A percentile compares a stretch with the other conserved stretches of the same genome.
These are phyloP conservation scores for Acestrorhynchus altus DNA, from an alignment of 2,797 vertebrate species.

Conservation along the genomic window DNA sequence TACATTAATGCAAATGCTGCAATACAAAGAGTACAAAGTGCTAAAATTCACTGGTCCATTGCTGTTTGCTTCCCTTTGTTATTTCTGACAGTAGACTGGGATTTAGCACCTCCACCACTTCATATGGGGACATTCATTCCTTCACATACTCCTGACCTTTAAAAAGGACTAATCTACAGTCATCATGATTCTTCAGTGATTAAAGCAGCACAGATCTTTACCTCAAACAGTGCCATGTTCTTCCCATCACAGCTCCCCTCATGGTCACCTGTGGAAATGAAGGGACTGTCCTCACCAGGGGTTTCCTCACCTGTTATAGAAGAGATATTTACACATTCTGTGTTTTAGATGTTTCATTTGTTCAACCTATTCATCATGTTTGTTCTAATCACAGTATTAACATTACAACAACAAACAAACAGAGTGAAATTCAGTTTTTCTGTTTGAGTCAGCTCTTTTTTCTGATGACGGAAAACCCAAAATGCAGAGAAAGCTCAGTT, in stretches of 20 bases:
- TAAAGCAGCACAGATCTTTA: constrained; percentile 55
- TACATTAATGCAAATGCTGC: neutral
- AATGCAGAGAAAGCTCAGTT: neutral
- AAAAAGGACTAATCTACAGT: no score
- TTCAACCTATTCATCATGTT: neutral
- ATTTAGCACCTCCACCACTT: neutral
- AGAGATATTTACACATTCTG: constrained; percentile 8
- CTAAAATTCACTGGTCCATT: neutral
- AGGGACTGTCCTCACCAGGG: constrained; percentile 81
- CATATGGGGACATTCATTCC: no score
- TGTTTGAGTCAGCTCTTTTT: neutral
- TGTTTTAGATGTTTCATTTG: neutral
- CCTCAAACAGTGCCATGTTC: constrained; percentile 96
- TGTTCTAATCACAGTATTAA: neutral
- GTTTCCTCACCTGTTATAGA: constrained; percentile 76
- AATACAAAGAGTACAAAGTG: no score
- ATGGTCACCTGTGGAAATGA: constrained; percentile 75
- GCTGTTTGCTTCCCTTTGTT: neutral
- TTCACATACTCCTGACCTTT: no score
- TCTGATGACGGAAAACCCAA: neutral
- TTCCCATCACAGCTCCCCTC: constrained; percentile 84
- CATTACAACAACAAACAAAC: neutral
- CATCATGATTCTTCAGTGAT: neutral
- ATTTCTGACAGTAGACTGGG: neutral
- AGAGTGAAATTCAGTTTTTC: no score